Evolutionary conservation across 2,888 invertebrate species (phyloP), one percentile per base, ranked within the genome.

Genomic region (Troides oblongomaculatus): DNA sequence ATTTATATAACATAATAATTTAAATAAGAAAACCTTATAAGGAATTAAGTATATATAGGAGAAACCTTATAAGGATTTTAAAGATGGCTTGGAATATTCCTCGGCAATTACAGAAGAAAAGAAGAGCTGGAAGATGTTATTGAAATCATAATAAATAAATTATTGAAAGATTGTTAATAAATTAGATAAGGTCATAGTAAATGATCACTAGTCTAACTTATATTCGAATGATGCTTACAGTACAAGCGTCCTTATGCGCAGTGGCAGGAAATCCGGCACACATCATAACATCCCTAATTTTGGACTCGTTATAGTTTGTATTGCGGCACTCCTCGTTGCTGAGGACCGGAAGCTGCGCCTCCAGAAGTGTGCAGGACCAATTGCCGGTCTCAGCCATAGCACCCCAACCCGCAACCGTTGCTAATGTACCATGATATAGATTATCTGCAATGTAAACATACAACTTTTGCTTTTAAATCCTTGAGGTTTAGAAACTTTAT

Each of bases 251-350:
- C 77, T 94, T 96, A 81, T 95, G 93, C 10, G 97, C 97, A 0
- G 92, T 93, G 60, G 94, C 94, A 0, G 95, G 94, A 83, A 94
- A 97, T 0, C 97, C 97, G 18, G 97, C 97, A 79, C 97, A 97
- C 91, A 97, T 88, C 97, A 97, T 97, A 78, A 96, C 97, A 73
- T 97, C 96, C 18, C 96, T 96, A 74, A 97, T 97, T 95, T 97
- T 97, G 68, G 95, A 94, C 10, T 95, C 93, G 62, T 96, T 96
- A 84, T 98, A 98, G 76, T 96, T 97, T 2, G 97, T 97, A 62
- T 88, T 93, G 71, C 93, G 93, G 79, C 97, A 97, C 64, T 93
- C 94, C 14, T 95, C 94, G 80, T 96, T 96, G 75, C 93, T 94
- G 10, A 94, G 85, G 17, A 95, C 93, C 0, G 94, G 94, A 14